Conservation (phyloP, 2,888 invertebrate species). For the Germaria angustata region DNA sequence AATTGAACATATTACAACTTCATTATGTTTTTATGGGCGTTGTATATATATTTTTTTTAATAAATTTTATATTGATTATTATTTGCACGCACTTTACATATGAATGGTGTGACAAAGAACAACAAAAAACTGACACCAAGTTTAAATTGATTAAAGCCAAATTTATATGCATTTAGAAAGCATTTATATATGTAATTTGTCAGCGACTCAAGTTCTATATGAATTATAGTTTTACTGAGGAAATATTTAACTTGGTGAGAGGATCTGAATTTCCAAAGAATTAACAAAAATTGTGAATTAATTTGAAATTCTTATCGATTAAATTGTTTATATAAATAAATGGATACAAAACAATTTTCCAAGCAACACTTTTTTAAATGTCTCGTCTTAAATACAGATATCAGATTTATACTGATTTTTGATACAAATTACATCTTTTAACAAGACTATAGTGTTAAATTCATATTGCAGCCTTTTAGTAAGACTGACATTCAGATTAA, state of each 20-base stretch:
- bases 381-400: too few relatives aligned
- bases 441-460: too few relatives aligned
- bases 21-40: conserved; percentile 11
- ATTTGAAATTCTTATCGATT: too few relatives aligned
- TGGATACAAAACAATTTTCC: too few relatives aligned
- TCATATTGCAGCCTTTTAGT: too few relatives aligned
- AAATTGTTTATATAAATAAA: too few relatives aligned
- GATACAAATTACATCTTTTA: too few relatives aligned
- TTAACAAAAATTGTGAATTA: too few relatives aligned
- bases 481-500: too few relatives aligned
- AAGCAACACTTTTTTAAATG: too few relatives aligned
- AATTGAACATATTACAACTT: conserved; percentile 26
- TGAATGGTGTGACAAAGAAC: not conserved
- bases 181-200: not conserved
- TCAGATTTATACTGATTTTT: too few relatives aligned
- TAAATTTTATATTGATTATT: conserved; percentile 40
- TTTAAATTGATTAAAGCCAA: not conserved
- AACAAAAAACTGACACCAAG: not conserved
- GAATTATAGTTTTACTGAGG: conserved; percentile 6
- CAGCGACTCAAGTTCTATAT: conserved; percentile 42
- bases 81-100: conserved; percentile 48
- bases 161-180: not conserved
- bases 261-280: too few relatives aligned
- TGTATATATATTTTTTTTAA: not conserved
- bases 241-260: conserved; percentile 1